phyloP scores from a whole-genome alignment of 2,113 vertebrate species.

The Semnopithecus entellus region DNA sequence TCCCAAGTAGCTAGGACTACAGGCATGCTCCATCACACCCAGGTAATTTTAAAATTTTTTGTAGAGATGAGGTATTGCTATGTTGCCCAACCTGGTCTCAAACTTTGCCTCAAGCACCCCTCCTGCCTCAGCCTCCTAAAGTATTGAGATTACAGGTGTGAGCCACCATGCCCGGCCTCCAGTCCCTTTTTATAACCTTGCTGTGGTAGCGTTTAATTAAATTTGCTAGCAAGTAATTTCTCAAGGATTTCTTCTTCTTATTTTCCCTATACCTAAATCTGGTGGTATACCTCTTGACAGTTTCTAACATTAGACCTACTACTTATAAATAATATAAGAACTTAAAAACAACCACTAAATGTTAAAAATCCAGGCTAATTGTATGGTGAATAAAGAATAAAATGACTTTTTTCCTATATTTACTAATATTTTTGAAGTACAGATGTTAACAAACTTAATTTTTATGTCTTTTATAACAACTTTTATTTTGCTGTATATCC shows the following conservation, averaged over 20 bases:
- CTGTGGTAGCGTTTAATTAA: background rate
- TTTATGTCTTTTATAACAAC: background rate
- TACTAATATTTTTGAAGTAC: slow-evolving; percentile 5
- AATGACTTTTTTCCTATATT: background rate
- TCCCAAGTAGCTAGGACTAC: no score
- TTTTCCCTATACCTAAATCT: slow-evolving; percentile 6
- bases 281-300: background rate
- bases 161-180: background rate
- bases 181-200: background rate
- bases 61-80: background rate
- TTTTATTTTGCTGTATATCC: background rate
- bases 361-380: background rate
- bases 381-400: background rate
- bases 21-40: no score
- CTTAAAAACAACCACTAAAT: background rate
- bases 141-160: background rate
- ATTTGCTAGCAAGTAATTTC: background rate
- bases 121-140: background rate
- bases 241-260: background rate
- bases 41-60: background rate
- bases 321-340: background rate
- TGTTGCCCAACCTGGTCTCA: background rate
- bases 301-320: background rate
- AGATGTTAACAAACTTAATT: slow-evolving; percentile 7
- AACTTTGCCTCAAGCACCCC: background rate